Percentiles rank a stretch among this genome's conserved stretches.
Conservation (phyloP, 2,888 invertebrate genomes). For the Sympetrum striolatum region DNA sequence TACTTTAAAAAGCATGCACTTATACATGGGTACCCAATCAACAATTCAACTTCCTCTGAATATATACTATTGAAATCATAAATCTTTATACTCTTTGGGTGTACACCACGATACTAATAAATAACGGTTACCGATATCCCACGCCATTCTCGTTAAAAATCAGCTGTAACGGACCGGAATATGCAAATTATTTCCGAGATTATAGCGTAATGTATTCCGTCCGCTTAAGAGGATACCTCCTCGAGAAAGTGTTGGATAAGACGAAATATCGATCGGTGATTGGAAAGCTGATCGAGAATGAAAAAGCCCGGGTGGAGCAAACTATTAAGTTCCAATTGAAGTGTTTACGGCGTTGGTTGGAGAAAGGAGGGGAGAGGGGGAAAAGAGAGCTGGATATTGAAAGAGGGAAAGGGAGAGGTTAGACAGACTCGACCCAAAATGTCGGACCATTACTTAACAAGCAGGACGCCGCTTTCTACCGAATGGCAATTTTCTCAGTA, state of each 20-base stretch:
- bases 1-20: no score
- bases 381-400: neutral
- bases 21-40: no score
- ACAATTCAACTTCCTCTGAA: no score
- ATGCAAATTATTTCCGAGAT: no score
- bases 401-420: neutral
- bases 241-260: neutral
- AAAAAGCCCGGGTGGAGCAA: slow-evolving; percentile 10
- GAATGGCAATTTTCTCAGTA: slow-evolving; percentile 26
- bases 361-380: neutral
- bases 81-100: no score
- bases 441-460: slow-evolving; percentile 37
- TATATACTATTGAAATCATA: no score
- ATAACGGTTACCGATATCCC: no score
- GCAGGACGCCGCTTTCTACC: slow-evolving; percentile 35
- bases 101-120: no score
- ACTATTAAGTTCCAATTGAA: slow-evolving; percentile 11
- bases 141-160: no score
- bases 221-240: neutral
- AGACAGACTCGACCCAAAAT: neutral
- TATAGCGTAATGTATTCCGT: neutral
- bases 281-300: slow-evolving; percentile 5
- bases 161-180: no score
- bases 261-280: slow-evolving; percentile 15
- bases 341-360: neutral